Base-by-base conservation (phyloP, 1,140 invertebrate species). In the Anoplophora glabripennis region DNA sequence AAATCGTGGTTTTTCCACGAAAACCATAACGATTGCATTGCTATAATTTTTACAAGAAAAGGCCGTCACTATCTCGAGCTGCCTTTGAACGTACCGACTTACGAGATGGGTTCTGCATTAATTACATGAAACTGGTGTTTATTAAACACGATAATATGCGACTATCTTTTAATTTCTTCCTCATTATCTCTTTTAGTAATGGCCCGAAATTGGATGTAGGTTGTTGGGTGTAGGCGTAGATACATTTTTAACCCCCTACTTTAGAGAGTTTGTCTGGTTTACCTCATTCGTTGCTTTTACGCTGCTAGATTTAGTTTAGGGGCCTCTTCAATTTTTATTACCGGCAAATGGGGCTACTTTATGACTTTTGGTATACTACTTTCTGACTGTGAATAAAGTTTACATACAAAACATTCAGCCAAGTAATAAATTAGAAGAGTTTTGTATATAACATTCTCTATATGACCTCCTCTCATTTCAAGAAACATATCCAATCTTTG, bases 141-240 rank as follows among this genome's bases (percentile, higher is more conserved):
- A 46, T 46, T 46, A 46, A n/a, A 46, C 44, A 18, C 44, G 17
- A 46, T 18, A 46, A 9, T 46, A 7, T 18, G 7, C 17, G 15
- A 18, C 17, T 46, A 46, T 4, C 17, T 28, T 14, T 46, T 46
- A 46, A 28, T 46, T 46, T 46, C 44, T 46, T 46, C 44, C 44
- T 46, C 18, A 46, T 46, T 46, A 46, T 46, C 44, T 46, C 44
- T 46, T n/a, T 18, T 10, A 46, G 11, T 46, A 18, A 17, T 46
- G 28, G 44, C 44, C 28, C 44, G 14, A 18, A 46, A 46, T 46
- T 46, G 44, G 28, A 18, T 46, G 44, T 46, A 46, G 44, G 44
- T 11, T 28, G 44, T n/a, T 4, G 7, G 2, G 12, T 9, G 44
- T 46, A 18, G 44, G 44, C 28, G 17, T 12, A 7, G 7, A 17